Evolutionary conservation across 2,113 vertebrate genomes (phyloP).

Genomic region (cat (Felis catus)): F.catus_Fca126_mat1.0 CM031417.1:32819001-32819500

Average conservation of each 20-base stretch:
- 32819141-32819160: conserved; percentile 5
- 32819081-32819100: background rate
- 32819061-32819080: background rate
- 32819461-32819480: background rate
- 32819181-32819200: background rate
- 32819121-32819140: background rate
- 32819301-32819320: background rate
- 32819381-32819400: background rate
- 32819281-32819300: background rate
- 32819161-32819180: background rate
- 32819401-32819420: background rate
- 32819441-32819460: background rate
- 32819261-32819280: background rate
- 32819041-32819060: background rate
- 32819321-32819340: background rate
- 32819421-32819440: background rate
- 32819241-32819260: background rate
- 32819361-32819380: background rate
- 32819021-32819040: background rate
- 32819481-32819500: background rate
- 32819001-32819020: background rate
- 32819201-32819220: background rate
- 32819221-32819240: background rate
- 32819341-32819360: background rate
- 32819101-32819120: background rate